Conservation (phyloP, 2,888 invertebrate species). For the Melanargia galathea region DNA sequence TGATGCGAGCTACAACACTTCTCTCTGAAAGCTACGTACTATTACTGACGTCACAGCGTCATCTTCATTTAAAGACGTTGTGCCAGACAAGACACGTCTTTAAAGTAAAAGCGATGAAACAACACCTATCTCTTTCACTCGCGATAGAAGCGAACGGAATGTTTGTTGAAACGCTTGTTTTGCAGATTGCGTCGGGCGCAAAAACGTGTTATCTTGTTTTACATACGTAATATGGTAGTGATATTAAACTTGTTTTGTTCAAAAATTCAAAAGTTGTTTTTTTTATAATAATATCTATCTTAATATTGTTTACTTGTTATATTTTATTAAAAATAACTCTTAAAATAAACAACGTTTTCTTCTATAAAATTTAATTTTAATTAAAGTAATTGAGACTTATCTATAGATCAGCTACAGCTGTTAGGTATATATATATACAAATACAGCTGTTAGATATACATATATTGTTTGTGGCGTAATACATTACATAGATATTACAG, state of each 20-base stretch:
- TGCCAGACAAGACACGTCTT: slow-evolving; percentile 64
- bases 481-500: too few relatives aligned
- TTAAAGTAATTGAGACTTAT: too few relatives aligned
- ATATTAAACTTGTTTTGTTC: slow-evolving; percentile 38
- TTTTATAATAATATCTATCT: slow-evolving; percentile 1
- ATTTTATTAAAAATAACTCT: too few relatives aligned
- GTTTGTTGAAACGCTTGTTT: slow-evolving; percentile 79
- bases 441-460: too few relatives aligned
- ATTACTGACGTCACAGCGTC: slow-evolving; percentile 74
- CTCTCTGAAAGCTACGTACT: slow-evolving; percentile 82
- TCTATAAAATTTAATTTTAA: too few relatives aligned
- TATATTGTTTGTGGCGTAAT: too few relatives aligned
- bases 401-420: too few relatives aligned
- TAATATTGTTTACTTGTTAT: too few relatives aligned
- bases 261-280: slow-evolving; percentile 22
- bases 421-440: too few relatives aligned
- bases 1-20: slow-evolving; percentile 76
- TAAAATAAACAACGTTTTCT: too few relatives aligned
- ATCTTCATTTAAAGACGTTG: slow-evolving; percentile 68
- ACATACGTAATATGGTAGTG: slow-evolving; percentile 40
- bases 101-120: slow-evolving; percentile 63
- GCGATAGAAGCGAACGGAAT: slow-evolving; percentile 78
- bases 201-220: slow-evolving; percentile 48
- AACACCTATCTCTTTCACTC: slow-evolving; percentile 66
- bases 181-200: slow-evolving; percentile 76